Evolutionary conservation across 1,140 invertebrate genomes (phyloP).

Genomic region (Drosophila kohkoa): DNA sequence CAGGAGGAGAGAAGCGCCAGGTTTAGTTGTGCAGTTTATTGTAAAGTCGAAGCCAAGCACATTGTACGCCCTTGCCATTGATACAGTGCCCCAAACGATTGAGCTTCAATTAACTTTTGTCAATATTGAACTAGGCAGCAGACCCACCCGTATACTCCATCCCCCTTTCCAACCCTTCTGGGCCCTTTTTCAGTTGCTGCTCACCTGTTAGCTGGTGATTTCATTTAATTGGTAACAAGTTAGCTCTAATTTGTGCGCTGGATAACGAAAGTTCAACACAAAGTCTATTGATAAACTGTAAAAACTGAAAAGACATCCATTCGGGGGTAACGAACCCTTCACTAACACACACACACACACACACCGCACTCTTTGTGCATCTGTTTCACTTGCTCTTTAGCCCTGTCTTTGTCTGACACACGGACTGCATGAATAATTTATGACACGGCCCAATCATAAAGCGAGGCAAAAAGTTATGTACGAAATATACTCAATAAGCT

Average conservation of each 20-base stretch:
- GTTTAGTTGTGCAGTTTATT: conserved; percentile 68
- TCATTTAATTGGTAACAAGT: conserved; percentile 11
- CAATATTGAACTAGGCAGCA: conserved; percentile 75
- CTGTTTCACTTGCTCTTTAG: conserved; percentile 30
- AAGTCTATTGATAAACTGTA: conserved; percentile 8
- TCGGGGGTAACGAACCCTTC: conserved; percentile 11
- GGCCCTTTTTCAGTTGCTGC: not conserved
- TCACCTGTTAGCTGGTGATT: conserved; percentile 1
- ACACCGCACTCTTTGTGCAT: not conserved
- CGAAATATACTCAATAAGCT: conserved; percentile 60
- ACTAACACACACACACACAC: conserved; percentile 14
- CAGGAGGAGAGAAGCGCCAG: not conserved
- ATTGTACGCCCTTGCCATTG: conserved; percentile 51
- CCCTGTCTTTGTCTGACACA: conserved; percentile 57
- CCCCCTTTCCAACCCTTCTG: not conserved
- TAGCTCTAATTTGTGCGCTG: conserved; percentile 6
- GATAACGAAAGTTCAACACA: not conserved
- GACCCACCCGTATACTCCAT: not conserved
- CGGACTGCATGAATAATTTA: conserved; percentile 74
- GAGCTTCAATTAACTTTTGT: conserved; percentile 74
- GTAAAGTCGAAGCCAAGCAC: conserved; percentile 53
- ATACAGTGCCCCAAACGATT: conserved; percentile 49
- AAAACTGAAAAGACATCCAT: conserved; percentile 4
- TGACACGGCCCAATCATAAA: conserved; percentile 74
- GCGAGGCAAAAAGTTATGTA: conserved; percentile 61